Evolutionary conservation across 2,888 invertebrate genomes (phyloP).

Genomic region (Ormyrus labotus): DNA sequence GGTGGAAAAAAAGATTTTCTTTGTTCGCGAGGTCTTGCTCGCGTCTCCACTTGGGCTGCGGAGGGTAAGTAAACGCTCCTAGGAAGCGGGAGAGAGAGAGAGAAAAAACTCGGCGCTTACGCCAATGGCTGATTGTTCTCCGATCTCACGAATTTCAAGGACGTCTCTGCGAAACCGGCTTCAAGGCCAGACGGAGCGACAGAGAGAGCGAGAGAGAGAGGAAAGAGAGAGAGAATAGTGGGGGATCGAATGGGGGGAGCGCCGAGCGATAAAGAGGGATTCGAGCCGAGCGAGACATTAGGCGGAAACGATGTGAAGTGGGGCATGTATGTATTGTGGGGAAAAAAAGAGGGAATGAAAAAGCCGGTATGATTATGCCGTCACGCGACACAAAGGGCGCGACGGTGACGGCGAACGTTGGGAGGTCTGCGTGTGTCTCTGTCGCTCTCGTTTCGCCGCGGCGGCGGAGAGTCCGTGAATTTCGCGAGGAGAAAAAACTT

Average conservation of each 20-base stretch:
- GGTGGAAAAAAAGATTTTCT: slow-evolving; percentile 43
- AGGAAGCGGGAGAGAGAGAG: slow-evolving; percentile 1
- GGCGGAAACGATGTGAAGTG: slow-evolving; percentile 44
- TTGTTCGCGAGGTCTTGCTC: slow-evolving; percentile 36
- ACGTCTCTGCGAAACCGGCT: slow-evolving; percentile 72
- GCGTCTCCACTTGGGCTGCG: not conserved
- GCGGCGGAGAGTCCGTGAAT: not conserved
- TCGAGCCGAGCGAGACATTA: slow-evolving; percentile 36
- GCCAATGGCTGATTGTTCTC: slow-evolving; percentile 62
- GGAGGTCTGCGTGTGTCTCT: not conserved
- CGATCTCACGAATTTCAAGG: slow-evolving; percentile 72
- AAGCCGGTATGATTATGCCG: slow-evolving; percentile 20
- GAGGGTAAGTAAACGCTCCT: slow-evolving; percentile 33
- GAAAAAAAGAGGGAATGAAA: slow-evolving; percentile 34
- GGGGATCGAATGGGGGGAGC: slow-evolving; percentile 40
- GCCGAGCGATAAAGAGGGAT: not conserved
- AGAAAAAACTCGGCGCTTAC: slow-evolving; percentile 45
- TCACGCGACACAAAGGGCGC: slow-evolving; percentile 32
- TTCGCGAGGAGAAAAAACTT: too few species aligned
- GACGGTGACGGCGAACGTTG: slow-evolving; percentile 6
- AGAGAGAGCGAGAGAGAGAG: slow-evolving; percentile 25
- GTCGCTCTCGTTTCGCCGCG: not conserved
- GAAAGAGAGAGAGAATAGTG: slow-evolving; percentile 12
- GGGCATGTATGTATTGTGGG: slow-evolving; percentile 10
- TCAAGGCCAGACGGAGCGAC: slow-evolving; percentile 59